A percentile compares a stretch with the other conserved stretches of the same genome.
These are phyloP conservation scores for Lobophora halterata DNA, from an alignment of 2,888 invertebrate genomes.

Conservation along the genomic window DNA sequence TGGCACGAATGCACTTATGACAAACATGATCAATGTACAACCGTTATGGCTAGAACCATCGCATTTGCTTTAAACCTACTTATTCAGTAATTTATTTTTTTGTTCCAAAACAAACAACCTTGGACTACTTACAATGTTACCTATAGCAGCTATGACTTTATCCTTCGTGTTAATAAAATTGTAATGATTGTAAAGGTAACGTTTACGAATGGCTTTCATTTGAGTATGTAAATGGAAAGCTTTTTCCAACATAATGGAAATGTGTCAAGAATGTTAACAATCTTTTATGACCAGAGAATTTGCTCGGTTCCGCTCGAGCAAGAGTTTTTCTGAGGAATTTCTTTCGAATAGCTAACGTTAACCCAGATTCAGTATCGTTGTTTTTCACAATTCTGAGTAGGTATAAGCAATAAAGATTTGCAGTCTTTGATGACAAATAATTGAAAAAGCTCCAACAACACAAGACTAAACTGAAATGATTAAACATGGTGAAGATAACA, in stretches of 20 bases:
- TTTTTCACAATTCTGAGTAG: constrained; percentile 13
- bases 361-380: constrained; percentile 48
- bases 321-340: constrained; percentile 43
- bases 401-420: background rate
- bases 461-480: background rate
- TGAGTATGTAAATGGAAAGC: constrained; percentile 26
- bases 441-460: background rate
- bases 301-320: constrained; percentile 34
- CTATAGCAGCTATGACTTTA: constrained; percentile 9
- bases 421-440: constrained; percentile 4
- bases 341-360: constrained; percentile 43
- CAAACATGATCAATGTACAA: constrained; percentile 57
- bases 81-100: constrained; percentile 13
- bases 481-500: background rate
- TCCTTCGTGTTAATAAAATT: constrained; percentile 23
- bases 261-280: constrained; percentile 32
- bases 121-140: constrained; percentile 23
- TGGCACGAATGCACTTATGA: constrained; percentile 60
- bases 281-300: constrained; percentile 39
- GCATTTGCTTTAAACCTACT: constrained; percentile 15
- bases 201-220: constrained; percentile 21
- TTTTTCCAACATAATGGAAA: constrained; percentile 26
- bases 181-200: constrained; percentile 17
- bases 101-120: constrained; percentile 24
- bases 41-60: constrained; percentile 37